A percentile compares a stretch with the other conserved stretches of the same genome.
Evolutionary conservation across 37 sponge, comb jelly and placozoan genomes (phyloP).

Genomic region (Eunapius fragilis): DNA sequence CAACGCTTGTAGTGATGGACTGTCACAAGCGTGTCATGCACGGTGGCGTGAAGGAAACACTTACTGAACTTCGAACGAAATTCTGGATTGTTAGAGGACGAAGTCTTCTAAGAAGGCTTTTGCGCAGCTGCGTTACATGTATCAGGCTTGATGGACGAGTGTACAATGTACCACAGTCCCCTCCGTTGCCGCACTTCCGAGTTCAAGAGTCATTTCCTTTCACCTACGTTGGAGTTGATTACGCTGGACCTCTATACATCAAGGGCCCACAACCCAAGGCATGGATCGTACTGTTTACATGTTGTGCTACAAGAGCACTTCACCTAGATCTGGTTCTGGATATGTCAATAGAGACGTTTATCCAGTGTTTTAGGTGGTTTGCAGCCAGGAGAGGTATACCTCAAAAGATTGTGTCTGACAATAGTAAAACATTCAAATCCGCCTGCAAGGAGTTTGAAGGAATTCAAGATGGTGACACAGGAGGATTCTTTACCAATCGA

Average conservation of each 20-base stretch:
- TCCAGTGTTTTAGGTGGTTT: conserved; percentile 41
- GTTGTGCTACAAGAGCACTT: conserved; percentile 36
- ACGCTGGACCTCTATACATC: neutral
- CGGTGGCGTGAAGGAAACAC: conserved; percentile 33
- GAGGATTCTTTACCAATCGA: conserved; percentile 10
- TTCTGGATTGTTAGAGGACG: neutral
- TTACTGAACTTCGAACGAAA: conserved; percentile 19
- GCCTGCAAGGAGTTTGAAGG: conserved; percentile 22
- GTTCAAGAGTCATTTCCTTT: conserved; percentile 33
- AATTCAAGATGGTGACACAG: conserved; percentile 12
- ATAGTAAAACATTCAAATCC: conserved; percentile 42
- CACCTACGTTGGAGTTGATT: conserved; percentile 12
- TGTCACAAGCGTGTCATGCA: conserved; percentile 23
- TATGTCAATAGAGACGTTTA: conserved; percentile 28
- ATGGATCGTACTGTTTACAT: conserved; percentile 17
- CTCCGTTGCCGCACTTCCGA: conserved; percentile 16
- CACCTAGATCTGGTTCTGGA: conserved; percentile 28
- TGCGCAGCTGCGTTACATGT: neutral
- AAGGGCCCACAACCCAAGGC: too few relatives aligned
- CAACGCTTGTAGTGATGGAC: conserved; percentile 12
- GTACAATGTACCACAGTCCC: too few relatives aligned
- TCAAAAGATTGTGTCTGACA: conserved; percentile 25
- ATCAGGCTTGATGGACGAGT: neutral
- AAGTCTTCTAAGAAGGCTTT: conserved; percentile 15
- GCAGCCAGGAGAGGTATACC: conserved; percentile 61